Conservation (phyloP, 2,888 invertebrate genomes). For the Malthinus flaveolus region DNA sequence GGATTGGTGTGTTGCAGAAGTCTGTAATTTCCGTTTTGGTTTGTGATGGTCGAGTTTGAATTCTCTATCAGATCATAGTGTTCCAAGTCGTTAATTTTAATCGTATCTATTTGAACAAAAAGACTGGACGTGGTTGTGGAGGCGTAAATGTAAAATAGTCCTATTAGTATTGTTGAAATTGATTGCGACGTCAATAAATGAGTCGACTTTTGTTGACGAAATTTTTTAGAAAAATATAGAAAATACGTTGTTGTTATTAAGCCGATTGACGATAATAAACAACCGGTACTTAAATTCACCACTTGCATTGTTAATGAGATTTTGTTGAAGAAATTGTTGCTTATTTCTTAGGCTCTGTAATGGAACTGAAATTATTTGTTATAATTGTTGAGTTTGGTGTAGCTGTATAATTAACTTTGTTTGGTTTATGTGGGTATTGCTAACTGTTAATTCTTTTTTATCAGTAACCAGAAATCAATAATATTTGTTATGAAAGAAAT, state of each 20-base stretch:
- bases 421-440: not conserved
- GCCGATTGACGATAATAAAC: constrained; percentile 41
- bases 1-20: not conserved
- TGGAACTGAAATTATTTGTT: too few species aligned
- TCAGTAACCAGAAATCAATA: too few species aligned
- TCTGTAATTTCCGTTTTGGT: not conserved
- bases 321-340: too few species aligned
- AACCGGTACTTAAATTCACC: constrained; percentile 43
- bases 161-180: constrained; percentile 45
- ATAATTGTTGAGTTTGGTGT: too few species aligned
- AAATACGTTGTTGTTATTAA: constrained; percentile 40
- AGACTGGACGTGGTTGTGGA: not conserved
- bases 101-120: not conserved
- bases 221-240: constrained; percentile 36
- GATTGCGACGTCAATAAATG: constrained; percentile 43
- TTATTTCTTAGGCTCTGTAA: not conserved
- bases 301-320: constrained; percentile 40
- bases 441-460: not conserved
- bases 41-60: not conserved
- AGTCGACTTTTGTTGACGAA: constrained; percentile 32
- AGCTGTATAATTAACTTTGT: not conserved
- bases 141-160: constrained; percentile 45
- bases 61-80: not conserved
- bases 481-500: too few species aligned
- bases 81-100: not conserved